These are phyloP conservation scores for Zenarchopterus dispar DNA, from an alignment of 2,797 vertebrate species.

Conservation along the genomic window DNA sequence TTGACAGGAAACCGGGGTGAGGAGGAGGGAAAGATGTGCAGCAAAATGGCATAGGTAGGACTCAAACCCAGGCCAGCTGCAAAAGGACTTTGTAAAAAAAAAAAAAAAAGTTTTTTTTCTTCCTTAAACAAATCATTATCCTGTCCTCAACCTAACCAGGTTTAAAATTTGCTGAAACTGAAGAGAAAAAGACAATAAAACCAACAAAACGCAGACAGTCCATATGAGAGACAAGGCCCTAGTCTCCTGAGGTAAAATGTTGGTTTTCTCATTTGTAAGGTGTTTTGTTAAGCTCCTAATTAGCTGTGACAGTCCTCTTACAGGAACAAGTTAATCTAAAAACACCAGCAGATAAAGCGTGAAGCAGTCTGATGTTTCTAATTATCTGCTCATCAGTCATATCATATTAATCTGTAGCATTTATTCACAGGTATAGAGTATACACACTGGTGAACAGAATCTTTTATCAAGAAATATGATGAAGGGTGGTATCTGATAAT, in stretches of 20 bases:
- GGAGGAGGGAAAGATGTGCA: too few species aligned
- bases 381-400: slow-evolving; percentile 20
- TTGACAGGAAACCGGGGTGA: too few species aligned
- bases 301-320: slow-evolving; percentile 7
- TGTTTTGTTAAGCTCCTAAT: slow-evolving; percentile 10
- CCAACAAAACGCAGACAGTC: too few species aligned
- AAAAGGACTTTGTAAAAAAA: too few species aligned
- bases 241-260: neutral
- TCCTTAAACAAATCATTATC: neutral
- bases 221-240: neutral
- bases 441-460: slow-evolving; percentile 7
- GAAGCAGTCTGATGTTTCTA: slow-evolving; percentile 21
- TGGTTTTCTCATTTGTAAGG: neutral
- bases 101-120: too few species aligned
- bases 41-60: too few species aligned
- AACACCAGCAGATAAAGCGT: slow-evolving; percentile 14
- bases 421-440: slow-evolving; percentile 8
- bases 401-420: slow-evolving; percentile 35
- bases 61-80: too few species aligned
- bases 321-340: slow-evolving; percentile 10
- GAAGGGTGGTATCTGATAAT: slow-evolving; percentile 24
- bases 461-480: slow-evolving; percentile 36
- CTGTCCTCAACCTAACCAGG: neutral
- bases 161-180: too few species aligned
- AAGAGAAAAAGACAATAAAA: too few species aligned